These are phyloP conservation scores for Simalia tracyae DNA, from an alignment of 2,797 vertebrate genomes.

Conservation along the genomic window DNA sequence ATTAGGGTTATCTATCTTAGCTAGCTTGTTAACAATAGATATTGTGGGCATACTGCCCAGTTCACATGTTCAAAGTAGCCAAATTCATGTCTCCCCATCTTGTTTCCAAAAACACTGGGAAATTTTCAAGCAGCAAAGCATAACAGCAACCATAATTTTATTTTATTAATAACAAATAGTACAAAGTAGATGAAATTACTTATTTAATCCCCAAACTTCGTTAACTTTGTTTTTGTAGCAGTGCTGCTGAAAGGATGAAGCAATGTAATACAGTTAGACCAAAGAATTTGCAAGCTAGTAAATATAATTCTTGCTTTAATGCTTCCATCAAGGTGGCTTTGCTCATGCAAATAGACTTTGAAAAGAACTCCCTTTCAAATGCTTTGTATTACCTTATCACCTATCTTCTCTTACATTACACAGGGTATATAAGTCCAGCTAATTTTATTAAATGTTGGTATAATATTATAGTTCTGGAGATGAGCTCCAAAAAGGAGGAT, in stretches of 20 bases:
- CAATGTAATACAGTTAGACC: too few relatives aligned
- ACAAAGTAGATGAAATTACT: background rate
- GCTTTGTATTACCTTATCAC: background rate
- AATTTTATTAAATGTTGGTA: background rate
- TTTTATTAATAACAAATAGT: background rate
- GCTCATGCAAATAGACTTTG: background rate
- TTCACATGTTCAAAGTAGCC: background rate
- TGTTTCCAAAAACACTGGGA: background rate
- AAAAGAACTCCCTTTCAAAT: background rate
- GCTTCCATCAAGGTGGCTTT: background rate
- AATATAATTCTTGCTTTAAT: background rate
- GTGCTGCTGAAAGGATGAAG: too few relatives aligned
- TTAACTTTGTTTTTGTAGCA: background rate
- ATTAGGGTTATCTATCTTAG: background rate
- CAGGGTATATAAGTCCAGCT: background rate
- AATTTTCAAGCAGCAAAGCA: background rate
- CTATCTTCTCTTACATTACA: too few relatives aligned
- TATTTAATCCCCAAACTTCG: background rate
- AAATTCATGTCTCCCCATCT: background rate
- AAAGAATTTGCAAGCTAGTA: background rate
- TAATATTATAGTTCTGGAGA: background rate
- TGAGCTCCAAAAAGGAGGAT: background rate
- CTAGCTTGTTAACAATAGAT: fast-evolving
- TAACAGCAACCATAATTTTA: background rate
- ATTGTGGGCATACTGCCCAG: fast-evolving